Percentiles rank a stretch among this genome's conserved stretches.
Evolutionary conservation across 2,888 invertebrate genomes (phyloP).

Genomic region (Eutolmus rufibarbis): DNA sequence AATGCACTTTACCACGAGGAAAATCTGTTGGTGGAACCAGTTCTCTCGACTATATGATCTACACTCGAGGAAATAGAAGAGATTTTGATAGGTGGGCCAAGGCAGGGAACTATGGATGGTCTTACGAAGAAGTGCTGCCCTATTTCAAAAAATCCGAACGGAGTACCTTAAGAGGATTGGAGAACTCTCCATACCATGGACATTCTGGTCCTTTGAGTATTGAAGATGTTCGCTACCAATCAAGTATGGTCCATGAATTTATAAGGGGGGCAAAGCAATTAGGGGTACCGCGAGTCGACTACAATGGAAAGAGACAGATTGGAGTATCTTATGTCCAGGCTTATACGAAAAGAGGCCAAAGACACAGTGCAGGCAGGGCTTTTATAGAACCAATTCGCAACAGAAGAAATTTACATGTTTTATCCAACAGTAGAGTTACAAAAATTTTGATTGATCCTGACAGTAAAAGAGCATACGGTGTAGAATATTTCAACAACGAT

Average conservation of each 20-base stretch:
- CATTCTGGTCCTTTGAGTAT: constrained; percentile 68
- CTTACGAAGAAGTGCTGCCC: constrained; percentile 68
- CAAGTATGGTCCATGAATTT: constrained; percentile 65
- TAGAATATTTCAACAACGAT: constrained; percentile 68
- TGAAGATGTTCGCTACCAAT: constrained; percentile 66
- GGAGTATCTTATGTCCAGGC: constrained; percentile 72
- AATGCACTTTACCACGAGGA: constrained; percentile 66
- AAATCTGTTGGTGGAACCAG: constrained; percentile 69
- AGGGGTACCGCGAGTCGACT: constrained; percentile 70
- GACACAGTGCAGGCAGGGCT: constrained; percentile 70
- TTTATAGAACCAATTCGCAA: constrained; percentile 68
- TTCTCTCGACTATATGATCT: constrained; percentile 73
- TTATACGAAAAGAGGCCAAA: constrained; percentile 65
- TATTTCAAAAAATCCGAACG: constrained; percentile 71
- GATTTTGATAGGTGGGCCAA: constrained; percentile 77
- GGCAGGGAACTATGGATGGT: constrained; percentile 69
- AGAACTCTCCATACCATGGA: constrained; percentile 65
- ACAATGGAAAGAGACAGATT: constrained; percentile 68
- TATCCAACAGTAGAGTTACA: constrained; percentile 69
- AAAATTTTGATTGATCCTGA: constrained; percentile 67
- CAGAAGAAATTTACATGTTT: constrained; percentile 71
- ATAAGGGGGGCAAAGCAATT: constrained; percentile 68
- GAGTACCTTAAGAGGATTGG: constrained; percentile 57
- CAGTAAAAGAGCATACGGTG: constrained; percentile 70
- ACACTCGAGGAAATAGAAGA: constrained; percentile 62